Base-by-base conservation (phyloP, 2,888 invertebrate species). In the Chrysolina americana region DNA sequence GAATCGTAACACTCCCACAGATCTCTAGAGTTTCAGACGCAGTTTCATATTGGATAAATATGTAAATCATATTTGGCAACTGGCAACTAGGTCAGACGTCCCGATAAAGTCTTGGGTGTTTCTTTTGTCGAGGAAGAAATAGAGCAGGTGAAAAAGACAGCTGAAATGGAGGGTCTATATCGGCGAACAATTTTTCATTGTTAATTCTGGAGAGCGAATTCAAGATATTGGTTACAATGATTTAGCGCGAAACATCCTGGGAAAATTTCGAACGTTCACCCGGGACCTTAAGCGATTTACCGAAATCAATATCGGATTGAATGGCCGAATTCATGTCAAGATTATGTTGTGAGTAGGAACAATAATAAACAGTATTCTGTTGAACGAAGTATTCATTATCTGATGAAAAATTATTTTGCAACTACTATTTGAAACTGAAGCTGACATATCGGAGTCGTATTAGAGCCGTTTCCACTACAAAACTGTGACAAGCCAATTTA, bases 11-110 rank as follows among this genome's bases (percentile, higher is more conserved):
- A 66, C 66, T 50, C 36, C 50, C 50, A 50, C 48, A 19, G 50
- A 48, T 28, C 66, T 50, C 48, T 17, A 4, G 50, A 68, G 68
- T 41, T 50, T 56, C 53, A 41, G 53, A 53, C 50, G 28, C 53
- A 53, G 41, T 41, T 41, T 41, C 59, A 66, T 66, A 66, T 66
- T 74, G 59, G 47, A 65, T 70, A 70, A 74, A 74, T 70, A 74
- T 74, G 74, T 70, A 74, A 70, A 74, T 70, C 66, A 70, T 70
- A 74, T 74, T 74, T 70, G 74, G 74, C 59, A 70, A 66, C 70
- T 64, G 59, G 36, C 44, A 74, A 74, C 59, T 74, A 68, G 70
- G 74, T 70, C 70, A 41, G 48, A 63, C 28, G 41, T 68, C 19
- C 41, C 48, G 53, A 68, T 53, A 68, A 36, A 56, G 53, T 41